phyloP scores from a whole-genome alignment of 1,140 invertebrate genomes.

The Phymastichus coffea region DNA sequence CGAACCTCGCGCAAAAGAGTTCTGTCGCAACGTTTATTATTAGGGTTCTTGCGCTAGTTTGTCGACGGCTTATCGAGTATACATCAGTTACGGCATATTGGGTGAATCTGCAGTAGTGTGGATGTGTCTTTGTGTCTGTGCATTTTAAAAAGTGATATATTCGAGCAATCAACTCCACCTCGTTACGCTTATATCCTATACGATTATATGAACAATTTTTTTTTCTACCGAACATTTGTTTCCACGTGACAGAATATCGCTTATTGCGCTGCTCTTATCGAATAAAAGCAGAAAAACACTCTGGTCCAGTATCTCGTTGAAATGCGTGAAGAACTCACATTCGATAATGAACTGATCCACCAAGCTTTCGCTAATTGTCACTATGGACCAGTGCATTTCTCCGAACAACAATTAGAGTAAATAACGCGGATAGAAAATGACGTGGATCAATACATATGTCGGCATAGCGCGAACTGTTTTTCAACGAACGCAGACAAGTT shows the following conservation, averaged over 20 bases:
- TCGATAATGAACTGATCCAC: too few species aligned
- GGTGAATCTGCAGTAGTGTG: not conserved
- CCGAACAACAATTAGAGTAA: slow-evolving; percentile 2
- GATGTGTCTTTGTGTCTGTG: not conserved
- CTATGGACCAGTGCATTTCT: slow-evolving; percentile 9
- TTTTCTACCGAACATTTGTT: not conserved
- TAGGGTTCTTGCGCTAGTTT: too few species aligned
- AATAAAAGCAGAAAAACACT: too few species aligned
- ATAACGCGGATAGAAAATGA: slow-evolving; percentile 5
- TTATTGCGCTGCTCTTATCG: not conserved
- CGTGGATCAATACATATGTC: slow-evolving; percentile 4
- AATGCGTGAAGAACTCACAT: too few species aligned
- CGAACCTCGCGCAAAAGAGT: too few species aligned
- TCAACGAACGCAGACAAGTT: not conserved
- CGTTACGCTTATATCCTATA: not conserved
- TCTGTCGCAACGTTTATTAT: too few species aligned
- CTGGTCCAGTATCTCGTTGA: too few species aligned
- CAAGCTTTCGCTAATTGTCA: too few species aligned
- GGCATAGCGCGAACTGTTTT: slow-evolving; percentile 9
- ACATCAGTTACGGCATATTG: too few species aligned
- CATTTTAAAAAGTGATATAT: slow-evolving; percentile 9
- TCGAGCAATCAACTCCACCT: not conserved
- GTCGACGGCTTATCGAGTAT: too few species aligned
- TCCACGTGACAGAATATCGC: not conserved
- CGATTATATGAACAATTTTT: slow-evolving; percentile 2